phyloP scores from a whole-genome alignment of 2,888 invertebrate genomes.

The Frankliniella intonsa region DNA sequence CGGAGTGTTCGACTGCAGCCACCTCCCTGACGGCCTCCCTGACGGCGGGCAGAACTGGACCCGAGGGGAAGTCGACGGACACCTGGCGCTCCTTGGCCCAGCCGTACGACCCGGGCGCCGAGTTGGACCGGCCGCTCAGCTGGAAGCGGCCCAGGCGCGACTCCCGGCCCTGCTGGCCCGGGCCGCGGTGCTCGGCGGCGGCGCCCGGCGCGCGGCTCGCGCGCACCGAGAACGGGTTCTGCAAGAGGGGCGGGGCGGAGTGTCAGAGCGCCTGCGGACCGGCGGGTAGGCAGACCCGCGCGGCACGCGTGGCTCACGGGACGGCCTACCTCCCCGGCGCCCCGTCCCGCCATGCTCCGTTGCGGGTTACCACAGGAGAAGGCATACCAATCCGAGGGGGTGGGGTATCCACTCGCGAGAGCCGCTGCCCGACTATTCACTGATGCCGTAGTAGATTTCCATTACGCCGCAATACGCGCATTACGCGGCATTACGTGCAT shows the following conservation, averaged over 20 bases:
- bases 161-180: background rate
- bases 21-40: background rate
- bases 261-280: background rate
- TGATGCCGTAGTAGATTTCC: no score
- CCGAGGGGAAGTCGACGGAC: slow-evolving; percentile 9
- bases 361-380: no score
- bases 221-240: slow-evolving; percentile 4
- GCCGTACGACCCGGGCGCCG: slow-evolving; percentile 10
- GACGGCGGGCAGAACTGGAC: background rate
- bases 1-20: background rate
- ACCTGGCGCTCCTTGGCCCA: slow-evolving; percentile 15
- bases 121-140: slow-evolving; percentile 11
- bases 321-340: background rate
- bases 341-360: background rate
- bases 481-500: no score
- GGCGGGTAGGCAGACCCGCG: slow-evolving; percentile 10
- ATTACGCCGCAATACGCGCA: no score
- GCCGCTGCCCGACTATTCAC: no score
- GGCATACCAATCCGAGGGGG: no score
- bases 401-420: no score
- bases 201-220: background rate
- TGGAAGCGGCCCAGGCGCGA: slow-evolving; percentile 14
- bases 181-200: background rate
- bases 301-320: background rate
- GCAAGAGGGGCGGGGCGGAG: background rate